A percentile compares a stretch with the other conserved stretches of the same genome.
Conservation (phyloP, 2,797 vertebrate genomes). For the Dallia pectoralis region DNA sequence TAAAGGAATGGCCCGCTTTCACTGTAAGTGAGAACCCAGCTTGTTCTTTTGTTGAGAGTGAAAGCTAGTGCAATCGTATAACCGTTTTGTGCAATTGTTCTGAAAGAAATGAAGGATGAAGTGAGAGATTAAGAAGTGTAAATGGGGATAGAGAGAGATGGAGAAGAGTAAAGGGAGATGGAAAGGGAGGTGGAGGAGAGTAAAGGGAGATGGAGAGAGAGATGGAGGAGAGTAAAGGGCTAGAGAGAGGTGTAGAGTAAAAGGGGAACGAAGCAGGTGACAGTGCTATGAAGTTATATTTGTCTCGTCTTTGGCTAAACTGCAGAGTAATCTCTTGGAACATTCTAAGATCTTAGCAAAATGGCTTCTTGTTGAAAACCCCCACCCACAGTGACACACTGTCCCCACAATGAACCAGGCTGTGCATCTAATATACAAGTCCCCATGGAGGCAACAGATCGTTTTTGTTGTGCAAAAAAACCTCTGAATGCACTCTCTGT, state of each 20-base stretch:
- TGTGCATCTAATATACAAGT: not conserved
- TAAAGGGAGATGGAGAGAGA: too few species aligned
- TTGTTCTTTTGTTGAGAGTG: too few species aligned
- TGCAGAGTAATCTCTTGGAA: not conserved
- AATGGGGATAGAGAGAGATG: not conserved
- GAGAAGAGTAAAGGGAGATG: not conserved
- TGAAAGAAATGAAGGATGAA: not conserved
- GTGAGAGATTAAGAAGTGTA: not conserved
- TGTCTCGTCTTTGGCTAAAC: not conserved
- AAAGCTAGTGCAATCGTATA: too few species aligned
- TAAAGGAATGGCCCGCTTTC: too few species aligned
- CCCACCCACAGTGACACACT: not conserved
- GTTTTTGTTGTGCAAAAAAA: not conserved
- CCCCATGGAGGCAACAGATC: conserved; percentile 7
- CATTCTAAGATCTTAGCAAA: conserved; percentile 4
- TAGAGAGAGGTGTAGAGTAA: too few species aligned
- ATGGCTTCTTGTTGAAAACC: not conserved
- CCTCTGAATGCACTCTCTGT: conserved; percentile 3
- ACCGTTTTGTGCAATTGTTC: too few species aligned
- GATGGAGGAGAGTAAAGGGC: too few species aligned
- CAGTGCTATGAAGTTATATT: not conserved
- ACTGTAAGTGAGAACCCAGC: too few species aligned
- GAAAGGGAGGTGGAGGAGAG: not conserved
- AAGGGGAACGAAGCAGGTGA: not conserved
- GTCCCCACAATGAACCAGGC: not conserved